Percentiles rank a stretch among this genome's conserved stretches.
Evolutionary conservation across 1,140 invertebrate species (phyloP).

Genomic region (Bradynema listronoti): DNA sequence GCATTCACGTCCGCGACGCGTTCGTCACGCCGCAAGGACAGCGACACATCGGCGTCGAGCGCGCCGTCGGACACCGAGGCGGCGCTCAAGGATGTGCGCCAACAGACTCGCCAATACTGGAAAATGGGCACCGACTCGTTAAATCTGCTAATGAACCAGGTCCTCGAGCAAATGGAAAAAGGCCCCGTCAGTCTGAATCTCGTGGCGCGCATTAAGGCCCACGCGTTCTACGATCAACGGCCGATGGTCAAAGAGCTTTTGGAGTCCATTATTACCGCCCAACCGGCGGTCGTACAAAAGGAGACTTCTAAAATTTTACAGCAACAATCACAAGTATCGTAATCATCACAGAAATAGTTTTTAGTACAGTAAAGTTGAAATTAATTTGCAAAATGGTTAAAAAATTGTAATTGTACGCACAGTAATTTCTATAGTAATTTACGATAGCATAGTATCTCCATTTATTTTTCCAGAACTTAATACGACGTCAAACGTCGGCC

Average conservation of each 20-base stretch:
- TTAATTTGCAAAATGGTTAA: conserved; percentile 2
- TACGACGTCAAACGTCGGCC: neutral
- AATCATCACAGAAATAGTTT: no score
- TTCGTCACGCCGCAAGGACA: no score
- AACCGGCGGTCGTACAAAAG: conserved; percentile 52
- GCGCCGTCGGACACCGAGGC: no score
- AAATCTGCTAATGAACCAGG: conserved; percentile 57
- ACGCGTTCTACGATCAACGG: conserved; percentile 51
- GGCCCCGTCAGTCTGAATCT: conserved; percentile 54
- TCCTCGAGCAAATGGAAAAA: conserved; percentile 57
- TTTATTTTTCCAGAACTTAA: neutral
- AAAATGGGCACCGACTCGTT: conserved; percentile 50
- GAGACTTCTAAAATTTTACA: conserved; percentile 53
- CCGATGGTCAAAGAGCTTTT: conserved; percentile 57
- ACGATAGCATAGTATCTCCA: neutral
- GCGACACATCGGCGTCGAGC: no score
- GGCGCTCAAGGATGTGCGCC: no score
- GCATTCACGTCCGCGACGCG: no score
- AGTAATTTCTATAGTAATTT: no score
- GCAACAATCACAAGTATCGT: conserved; percentile 32
- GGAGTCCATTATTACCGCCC: conserved; percentile 53
- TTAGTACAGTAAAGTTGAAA: neutral
- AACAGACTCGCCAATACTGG: conserved; percentile 30
- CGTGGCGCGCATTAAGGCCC: conserved; percentile 49
- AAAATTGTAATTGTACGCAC: conserved; percentile 10